These are phyloP conservation scores for Poeciliopsis turneri DNA, from an alignment of 2,797 vertebrate genomes.

Conservation along the genomic window DNA sequence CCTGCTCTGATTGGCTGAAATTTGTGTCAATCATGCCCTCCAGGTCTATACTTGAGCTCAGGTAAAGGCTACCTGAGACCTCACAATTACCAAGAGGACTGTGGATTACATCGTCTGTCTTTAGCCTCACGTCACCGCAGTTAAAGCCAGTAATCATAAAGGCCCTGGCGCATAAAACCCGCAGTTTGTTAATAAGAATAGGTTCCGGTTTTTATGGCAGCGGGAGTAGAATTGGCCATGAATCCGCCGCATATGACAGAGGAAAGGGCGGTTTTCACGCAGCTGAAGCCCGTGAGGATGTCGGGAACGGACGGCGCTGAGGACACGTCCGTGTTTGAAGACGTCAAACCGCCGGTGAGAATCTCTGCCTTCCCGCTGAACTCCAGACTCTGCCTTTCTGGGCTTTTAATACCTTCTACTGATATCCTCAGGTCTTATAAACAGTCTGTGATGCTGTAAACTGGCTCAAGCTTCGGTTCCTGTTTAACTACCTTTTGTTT, in stretches of 20 bases:
- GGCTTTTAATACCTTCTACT: not conserved
- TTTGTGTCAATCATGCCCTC: constrained; percentile 3
- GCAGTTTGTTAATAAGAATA: not conserved
- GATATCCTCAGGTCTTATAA: not conserved
- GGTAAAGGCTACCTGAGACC: constrained; percentile 79
- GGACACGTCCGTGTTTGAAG: constrained; percentile 88
- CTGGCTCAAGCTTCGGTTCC: not conserved
- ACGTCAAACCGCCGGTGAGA: constrained; percentile 86
- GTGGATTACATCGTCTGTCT: constrained; percentile 47
- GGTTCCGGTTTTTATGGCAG: constrained; percentile 75
- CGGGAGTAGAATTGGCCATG: constrained; percentile 81
- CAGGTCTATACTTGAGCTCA: constrained; percentile 80
- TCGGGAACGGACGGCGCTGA: constrained; percentile 81
- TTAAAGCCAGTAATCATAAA: not conserved
- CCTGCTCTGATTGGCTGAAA: constrained; percentile 63
- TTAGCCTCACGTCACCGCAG: not conserved
- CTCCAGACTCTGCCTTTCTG: not conserved
- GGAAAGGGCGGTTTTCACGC: constrained; percentile 85
- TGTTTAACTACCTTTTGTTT: not conserved
- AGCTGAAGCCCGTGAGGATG: constrained; percentile 88
- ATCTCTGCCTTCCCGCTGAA: constrained; percentile 48
- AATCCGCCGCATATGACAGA: constrained; percentile 77
- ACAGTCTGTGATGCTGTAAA: too few species aligned
- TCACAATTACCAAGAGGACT: constrained; percentile 66
- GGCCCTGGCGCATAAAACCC: not conserved